Conservation (phyloP, 2,113 vertebrate species). For the Riparia riparia region DNA sequence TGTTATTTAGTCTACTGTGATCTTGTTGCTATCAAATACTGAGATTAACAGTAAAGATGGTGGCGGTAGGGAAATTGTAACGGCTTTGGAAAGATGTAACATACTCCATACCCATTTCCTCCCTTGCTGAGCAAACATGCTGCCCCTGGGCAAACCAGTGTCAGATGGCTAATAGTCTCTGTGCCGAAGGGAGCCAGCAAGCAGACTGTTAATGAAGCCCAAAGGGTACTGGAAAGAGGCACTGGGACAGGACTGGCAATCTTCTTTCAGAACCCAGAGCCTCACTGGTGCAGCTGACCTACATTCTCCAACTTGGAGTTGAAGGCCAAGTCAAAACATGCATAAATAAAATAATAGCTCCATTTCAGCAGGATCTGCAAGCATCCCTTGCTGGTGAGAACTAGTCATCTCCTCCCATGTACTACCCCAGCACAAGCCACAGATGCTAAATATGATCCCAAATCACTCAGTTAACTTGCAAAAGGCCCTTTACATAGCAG, state of each 20-base stretch:
- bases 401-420: background rate
- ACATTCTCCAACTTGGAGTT: background rate
- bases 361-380: background rate
- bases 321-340: background rate
- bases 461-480: background rate
- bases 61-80: background rate
- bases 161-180: background rate
- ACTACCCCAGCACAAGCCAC: background rate
- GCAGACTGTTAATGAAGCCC: background rate
- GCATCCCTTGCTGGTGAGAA: background rate
- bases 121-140: background rate
- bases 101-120: background rate
- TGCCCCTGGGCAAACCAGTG: background rate
- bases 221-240: background rate
- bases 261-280: background rate
- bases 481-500: background rate
- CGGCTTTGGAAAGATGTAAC: background rate
- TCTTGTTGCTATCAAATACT: background rate
- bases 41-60: background rate
- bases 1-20: background rate
- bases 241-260: background rate
- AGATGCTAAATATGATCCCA: background rate
- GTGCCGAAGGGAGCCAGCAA: background rate
- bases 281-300: background rate
- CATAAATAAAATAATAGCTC: background rate